Evolutionary conservation across 2,797 vertebrate genomes (phyloP).

Genomic region (Xenentodon cancila): DNA sequence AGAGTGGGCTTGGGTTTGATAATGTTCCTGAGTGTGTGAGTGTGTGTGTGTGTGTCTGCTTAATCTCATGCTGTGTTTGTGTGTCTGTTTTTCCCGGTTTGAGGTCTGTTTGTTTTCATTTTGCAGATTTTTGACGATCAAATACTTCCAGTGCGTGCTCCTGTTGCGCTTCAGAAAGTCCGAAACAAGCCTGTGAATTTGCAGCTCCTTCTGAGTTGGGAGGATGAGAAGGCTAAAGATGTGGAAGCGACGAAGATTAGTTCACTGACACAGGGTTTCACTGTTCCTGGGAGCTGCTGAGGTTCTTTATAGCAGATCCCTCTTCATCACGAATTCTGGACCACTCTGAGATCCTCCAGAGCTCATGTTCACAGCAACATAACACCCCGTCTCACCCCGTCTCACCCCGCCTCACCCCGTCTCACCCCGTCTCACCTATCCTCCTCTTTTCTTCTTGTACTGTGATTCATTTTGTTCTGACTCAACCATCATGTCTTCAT

Average conservation of each 20-base stretch:
- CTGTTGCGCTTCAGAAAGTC: conserved; percentile 16
- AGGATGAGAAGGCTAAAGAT: not conserved
- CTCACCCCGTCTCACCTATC: conserved; percentile 1
- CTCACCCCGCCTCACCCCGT: not conserved
- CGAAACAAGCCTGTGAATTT: not conserved
- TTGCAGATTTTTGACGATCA: conserved; percentile 1
- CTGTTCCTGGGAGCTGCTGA: conserved; percentile 48
- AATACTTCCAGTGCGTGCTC: not conserved
- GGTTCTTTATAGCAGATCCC: conserved; percentile 48
- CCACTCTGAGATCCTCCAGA: conserved; percentile 32
- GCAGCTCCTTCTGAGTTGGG: conserved; percentile 9
- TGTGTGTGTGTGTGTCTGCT: conserved; percentile 3
- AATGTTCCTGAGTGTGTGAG: conserved; percentile 17
- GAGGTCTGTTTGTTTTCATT: conserved; percentile 15
- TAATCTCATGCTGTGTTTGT: not conserved
- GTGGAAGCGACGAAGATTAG: conserved; percentile 33
- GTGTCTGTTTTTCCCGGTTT: not conserved
- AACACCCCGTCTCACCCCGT: conserved; percentile 27
- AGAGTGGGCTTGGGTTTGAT: conserved; percentile 20
- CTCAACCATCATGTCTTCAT: conserved; percentile 12
- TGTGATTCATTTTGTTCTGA: conserved; percentile 26
- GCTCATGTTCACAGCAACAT: conserved; percentile 47
- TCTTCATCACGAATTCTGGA: conserved; percentile 66
- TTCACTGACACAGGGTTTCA: conserved; percentile 33
- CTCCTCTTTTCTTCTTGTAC: conserved; percentile 20